A percentile compares a stretch with the other conserved stretches of the same genome.
Conservation (phyloP, 1,140 invertebrate species). For the Brachionus plicatilis region DNA sequence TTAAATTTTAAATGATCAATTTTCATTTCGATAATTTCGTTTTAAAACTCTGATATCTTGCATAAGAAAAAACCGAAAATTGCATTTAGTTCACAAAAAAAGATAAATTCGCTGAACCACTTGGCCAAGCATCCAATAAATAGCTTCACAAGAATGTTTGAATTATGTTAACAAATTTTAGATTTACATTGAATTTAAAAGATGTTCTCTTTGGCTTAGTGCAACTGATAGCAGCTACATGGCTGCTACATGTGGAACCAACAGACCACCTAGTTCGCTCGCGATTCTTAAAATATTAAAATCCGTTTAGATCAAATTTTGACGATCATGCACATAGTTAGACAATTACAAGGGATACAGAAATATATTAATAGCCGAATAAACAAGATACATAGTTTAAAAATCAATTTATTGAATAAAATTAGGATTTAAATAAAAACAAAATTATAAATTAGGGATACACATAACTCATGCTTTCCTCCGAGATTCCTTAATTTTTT, state of each 20-base stretch:
- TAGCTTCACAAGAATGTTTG: conserved; percentile 3
- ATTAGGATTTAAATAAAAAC: neutral
- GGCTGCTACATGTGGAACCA: conserved; percentile 21
- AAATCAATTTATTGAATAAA: conserved; percentile 6
- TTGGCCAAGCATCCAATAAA: neutral
- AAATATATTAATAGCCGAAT: conserved; percentile 15
- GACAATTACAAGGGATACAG: conserved; percentile 10
- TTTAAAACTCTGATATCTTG: neutral
- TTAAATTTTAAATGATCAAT: neutral
- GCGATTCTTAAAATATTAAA: conserved; percentile 37
- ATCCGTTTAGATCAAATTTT: neutral
- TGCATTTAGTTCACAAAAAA: neutral
- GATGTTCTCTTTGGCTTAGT: neutral
- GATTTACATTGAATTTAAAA: conserved; percentile 14
- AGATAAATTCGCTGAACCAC: neutral
- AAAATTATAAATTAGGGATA: neutral
- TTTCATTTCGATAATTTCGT: neutral
- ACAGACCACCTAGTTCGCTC: conserved; percentile 31
- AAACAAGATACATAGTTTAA: neutral
- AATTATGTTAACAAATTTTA: conserved; percentile 11
- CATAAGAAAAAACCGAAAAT: neutral
- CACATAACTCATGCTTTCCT: conserved; percentile 6
- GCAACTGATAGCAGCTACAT: neutral
- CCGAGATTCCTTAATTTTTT: neutral
- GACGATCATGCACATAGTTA: conserved; percentile 7